Evolutionary conservation across 1,140 invertebrate species (phyloP), one percentile per base, ranked within the genome.

Genomic region (Penaeus chinensis): DNA sequence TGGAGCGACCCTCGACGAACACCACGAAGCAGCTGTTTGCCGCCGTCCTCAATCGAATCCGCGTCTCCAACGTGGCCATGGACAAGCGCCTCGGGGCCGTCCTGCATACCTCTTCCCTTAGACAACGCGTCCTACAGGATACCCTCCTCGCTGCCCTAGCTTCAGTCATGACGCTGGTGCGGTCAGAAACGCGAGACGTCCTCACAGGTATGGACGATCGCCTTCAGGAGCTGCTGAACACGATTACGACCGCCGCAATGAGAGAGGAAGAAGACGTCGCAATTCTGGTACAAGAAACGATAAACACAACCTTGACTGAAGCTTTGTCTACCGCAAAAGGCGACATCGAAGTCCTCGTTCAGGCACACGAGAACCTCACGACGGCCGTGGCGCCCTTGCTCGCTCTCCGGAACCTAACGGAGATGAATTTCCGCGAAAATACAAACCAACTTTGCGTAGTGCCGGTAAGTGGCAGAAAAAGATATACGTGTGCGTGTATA

Each of bases 31-130:
- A 81, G 63, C 63, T 87, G 47, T 24, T 81, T n/a, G 65, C 85
- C 13, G 65, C 85, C 20, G 47, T 82, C 65, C 32, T 87, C 54
- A 87, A 82, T 62, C 77, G 85, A 16, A 87, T 87, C 37, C 63
- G 85, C 2, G 24, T 82, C 7, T 87, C 85, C 13, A 87, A 87
- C 79, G 11, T 87, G 20, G 85, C 85, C 11, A 87, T 87, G 85
- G 85, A 87, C 65, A 87, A 87, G 78, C 62, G 85, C 20, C 54
- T 87, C 13, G 85, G 47, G 65, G 85, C 85, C 16, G 47, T 87
- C 11, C 66, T 87, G 19, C 85, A 87, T 65, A 81, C 85, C 8
- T 76, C 79, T 16, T 87, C 85, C 22, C 37, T 82, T 4, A 47
- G 85, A 10, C 85, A 87, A 22, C 85, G 78, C 10, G 65, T 82